phyloP scores from a whole-genome alignment of 2,888 invertebrate species.

The Laothoe populi region DNA sequence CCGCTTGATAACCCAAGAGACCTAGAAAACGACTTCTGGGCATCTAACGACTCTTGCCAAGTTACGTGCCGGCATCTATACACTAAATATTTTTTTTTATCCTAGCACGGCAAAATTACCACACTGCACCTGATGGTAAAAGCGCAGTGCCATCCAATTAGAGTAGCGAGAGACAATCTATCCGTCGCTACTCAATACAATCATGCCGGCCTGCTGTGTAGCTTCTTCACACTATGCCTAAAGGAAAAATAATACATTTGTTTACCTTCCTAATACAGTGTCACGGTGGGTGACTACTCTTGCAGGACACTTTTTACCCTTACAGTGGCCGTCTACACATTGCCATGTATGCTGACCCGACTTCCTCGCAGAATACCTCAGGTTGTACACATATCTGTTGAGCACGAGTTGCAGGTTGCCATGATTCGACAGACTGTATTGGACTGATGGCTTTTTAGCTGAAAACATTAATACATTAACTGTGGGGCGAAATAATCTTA shows the following conservation, averaged over 20 bases:
- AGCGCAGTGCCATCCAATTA: too few species aligned
- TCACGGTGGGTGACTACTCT: constrained; percentile 2
- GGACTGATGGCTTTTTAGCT: constrained; percentile 42
- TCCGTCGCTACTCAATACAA: too few species aligned
- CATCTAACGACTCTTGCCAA: too few species aligned
- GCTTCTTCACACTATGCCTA: too few species aligned
- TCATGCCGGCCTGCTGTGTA: too few species aligned
- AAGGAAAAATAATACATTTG: neutral
- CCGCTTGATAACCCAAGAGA: too few species aligned
- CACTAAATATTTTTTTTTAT: too few species aligned
- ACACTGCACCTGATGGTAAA: too few species aligned
- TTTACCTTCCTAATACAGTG: constrained; percentile 12
- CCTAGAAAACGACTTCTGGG: too few species aligned
- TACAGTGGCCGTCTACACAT: constrained; percentile 23
- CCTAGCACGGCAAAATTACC: too few species aligned
- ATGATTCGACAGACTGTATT: constrained; percentile 67
- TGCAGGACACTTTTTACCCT: constrained; percentile 12
- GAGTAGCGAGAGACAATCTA: too few species aligned
- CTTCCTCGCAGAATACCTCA: constrained; percentile 55
- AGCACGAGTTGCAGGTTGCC: constrained; percentile 66
- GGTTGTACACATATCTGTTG: constrained; percentile 65
- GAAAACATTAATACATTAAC: neutral
- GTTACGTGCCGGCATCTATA: too few species aligned
- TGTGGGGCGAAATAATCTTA: neutral
- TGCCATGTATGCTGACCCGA: constrained; percentile 21